phyloP scores from a whole-genome alignment of 2,113 vertebrate species.

The Chrysochloris asiatica region DNA sequence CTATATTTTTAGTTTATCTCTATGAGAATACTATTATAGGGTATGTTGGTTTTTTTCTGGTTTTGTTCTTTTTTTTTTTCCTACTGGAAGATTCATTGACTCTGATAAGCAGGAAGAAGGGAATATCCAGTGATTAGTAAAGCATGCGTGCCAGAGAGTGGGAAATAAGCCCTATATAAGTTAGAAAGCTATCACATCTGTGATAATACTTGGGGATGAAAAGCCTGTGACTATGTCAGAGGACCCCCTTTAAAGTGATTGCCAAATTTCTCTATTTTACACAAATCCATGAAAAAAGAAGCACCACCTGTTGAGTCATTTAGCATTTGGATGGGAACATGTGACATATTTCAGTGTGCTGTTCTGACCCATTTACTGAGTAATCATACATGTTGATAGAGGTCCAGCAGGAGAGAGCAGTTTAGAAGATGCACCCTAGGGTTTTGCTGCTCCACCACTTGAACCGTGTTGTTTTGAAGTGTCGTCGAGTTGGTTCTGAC shows the following conservation, averaged over 20 bases:
- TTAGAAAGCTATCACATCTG: neutral
- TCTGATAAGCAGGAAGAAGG: neutral
- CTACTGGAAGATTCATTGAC: neutral
- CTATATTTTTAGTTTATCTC: neutral
- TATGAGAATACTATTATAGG: neutral
- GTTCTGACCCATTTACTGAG: no score
- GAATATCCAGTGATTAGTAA: neutral
- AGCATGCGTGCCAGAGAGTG: neutral
- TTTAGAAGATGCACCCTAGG: neutral
- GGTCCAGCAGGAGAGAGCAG: neutral
- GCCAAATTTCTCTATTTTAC: neutral
- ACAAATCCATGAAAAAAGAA: neutral
- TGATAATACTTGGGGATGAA: neutral
- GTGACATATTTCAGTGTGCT: neutral
- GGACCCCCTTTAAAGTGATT: neutral
- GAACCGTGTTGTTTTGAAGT: no score
- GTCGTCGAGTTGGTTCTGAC: no score
- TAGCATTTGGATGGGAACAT: neutral
- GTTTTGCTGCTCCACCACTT: fast-evolving
- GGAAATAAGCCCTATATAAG: neutral
- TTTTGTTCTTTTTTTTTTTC: neutral
- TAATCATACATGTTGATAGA: neutral
- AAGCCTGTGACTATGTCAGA: neutral
- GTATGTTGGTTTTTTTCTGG: neutral
- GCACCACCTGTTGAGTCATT: neutral